phyloP scores from a whole-genome alignment of 2,113 vertebrate species.

The Hypanus sabinus region DNA sequence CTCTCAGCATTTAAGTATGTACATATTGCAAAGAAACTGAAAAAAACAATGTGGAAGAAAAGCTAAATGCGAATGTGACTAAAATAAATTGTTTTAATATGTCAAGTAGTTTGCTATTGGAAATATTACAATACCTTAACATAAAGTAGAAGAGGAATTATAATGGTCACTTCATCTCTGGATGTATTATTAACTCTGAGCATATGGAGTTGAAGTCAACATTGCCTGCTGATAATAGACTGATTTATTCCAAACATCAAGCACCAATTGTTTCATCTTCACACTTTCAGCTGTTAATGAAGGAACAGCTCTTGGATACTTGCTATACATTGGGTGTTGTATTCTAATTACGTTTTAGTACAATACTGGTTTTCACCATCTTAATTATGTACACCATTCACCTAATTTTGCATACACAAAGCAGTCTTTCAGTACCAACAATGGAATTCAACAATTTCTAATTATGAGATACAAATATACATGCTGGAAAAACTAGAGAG shows the following conservation, averaged over 20 bases:
- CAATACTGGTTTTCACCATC: neutral
- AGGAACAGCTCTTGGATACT: neutral
- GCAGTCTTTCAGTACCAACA: no score
- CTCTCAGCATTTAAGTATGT: neutral
- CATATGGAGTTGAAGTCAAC: neutral
- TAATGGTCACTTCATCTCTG: neutral
- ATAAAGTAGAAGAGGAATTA: neutral
- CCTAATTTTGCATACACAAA: no score
- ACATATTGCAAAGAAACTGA: neutral
- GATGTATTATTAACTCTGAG: neutral
- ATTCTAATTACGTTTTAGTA: neutral
- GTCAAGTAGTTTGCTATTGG: neutral
- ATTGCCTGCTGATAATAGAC: neutral
- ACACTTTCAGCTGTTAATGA: neutral
- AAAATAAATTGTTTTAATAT: neutral
- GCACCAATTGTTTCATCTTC: slow-evolving; percentile 3
- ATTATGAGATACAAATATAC: no score
- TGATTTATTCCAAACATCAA: slow-evolving; percentile 3
- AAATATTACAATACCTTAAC: neutral
- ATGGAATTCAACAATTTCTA: no score
- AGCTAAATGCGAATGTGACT: neutral
- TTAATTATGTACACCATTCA: neutral
- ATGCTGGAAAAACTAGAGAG: no score
- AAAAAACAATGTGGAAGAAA: neutral
- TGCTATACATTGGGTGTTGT: neutral